Conservation (phyloP, 2,797 vertebrate species). For the Sciurus vulgaris region DNA sequence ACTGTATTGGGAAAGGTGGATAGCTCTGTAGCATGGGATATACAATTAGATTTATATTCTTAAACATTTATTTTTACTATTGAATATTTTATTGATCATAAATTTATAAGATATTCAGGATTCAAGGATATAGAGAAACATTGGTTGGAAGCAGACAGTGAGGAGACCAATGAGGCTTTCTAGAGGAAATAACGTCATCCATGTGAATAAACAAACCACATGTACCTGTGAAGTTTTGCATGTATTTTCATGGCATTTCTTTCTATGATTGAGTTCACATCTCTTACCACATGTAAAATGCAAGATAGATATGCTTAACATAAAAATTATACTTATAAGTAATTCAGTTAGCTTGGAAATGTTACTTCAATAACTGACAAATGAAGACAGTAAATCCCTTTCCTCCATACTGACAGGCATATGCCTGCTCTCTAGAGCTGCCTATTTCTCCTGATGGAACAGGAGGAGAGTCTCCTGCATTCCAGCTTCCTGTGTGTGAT, state of each 20-base stretch:
- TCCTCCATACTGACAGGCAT: neutral
- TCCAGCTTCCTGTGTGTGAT: neutral
- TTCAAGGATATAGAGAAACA: neutral
- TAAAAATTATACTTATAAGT: neutral
- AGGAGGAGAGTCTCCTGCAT: neutral
- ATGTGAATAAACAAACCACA: neutral
- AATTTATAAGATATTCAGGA: neutral
- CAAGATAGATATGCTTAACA: neutral
- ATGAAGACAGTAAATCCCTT: neutral
- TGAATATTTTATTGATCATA: conserved; percentile 32
- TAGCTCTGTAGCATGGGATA: neutral
- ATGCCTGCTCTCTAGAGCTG: neutral
- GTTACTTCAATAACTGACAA: neutral
- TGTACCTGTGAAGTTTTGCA: neutral
- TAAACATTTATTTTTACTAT: neutral
- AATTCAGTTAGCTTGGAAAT: neutral
- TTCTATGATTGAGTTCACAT: neutral
- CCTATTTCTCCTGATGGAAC: neutral
- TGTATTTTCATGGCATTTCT: neutral
- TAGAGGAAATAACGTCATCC: neutral
- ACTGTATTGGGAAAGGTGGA: neutral
- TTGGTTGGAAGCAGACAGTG: neutral
- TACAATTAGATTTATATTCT: neutral
- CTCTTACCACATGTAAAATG: neutral
- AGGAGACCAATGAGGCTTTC: neutral